Evolutionary conservation across 2,797 vertebrate species (phyloP).

Genomic region (Chelidonichthys spinosus): DNA sequence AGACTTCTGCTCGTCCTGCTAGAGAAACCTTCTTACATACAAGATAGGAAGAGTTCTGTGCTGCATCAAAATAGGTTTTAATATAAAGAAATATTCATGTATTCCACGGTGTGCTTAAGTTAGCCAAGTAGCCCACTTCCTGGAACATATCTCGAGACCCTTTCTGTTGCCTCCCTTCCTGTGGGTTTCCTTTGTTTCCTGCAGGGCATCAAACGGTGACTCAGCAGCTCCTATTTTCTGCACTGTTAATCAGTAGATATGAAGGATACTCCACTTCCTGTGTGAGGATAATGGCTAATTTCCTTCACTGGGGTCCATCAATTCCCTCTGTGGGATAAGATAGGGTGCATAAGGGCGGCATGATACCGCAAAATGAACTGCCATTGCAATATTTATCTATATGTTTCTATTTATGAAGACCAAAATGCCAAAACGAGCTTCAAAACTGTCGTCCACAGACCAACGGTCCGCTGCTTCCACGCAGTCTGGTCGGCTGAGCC

Average conservation of each 20-base stretch:
- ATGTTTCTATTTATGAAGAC: no score
- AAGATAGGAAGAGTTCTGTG: not conserved
- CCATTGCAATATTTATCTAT: no score
- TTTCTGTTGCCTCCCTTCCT: conserved; percentile 23
- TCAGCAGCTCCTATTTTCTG: conserved; percentile 40
- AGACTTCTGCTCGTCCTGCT: no score
- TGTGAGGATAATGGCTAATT: conserved; percentile 36
- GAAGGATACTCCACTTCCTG: conserved; percentile 40
- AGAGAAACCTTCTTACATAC: no score
- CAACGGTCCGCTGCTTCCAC: no score
- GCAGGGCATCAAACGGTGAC: conserved; percentile 48
- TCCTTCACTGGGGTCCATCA: conserved; percentile 38
- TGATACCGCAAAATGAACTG: no score
- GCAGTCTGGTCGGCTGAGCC: no score
- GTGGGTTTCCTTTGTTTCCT: conserved; percentile 54
- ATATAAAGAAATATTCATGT: not conserved
- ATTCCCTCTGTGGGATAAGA: conserved; percentile 28
- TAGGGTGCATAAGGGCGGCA: conserved; percentile 1
- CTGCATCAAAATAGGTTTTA: not conserved
- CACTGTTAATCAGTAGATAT: conserved; percentile 39
- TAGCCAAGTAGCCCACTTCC: not conserved
- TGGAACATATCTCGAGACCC: conserved; percentile 5
- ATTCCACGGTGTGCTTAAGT: not conserved
- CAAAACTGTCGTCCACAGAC: no score
- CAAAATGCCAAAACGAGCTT: no score